Evolutionary conservation across 2,888 invertebrate species (phyloP), one percentile per base, ranked within the genome.

Genomic region (Rhimphoctona megacephalus): DNA sequence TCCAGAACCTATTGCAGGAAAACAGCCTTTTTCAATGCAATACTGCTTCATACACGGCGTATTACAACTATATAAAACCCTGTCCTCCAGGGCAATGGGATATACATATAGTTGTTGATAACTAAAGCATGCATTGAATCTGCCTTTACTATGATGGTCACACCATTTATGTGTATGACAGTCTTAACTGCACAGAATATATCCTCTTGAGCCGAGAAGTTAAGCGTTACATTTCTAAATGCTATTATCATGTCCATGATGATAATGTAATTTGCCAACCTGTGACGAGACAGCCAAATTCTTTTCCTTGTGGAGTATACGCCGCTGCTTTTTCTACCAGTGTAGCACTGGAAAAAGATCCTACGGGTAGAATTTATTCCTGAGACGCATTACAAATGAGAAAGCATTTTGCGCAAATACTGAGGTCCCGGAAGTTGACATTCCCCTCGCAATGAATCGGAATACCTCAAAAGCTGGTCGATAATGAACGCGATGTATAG

Each of bases 41-140:
- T 57, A 80, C 76, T 17, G 74, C 70, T 1, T 30, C 46, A 3
- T 86, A 77, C 66, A 79, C 61, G 9, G n/a, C 25, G 8, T 66
- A 67, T 39, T 30, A 33, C 8, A 52, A 46, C 17, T 39, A 52
- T 19, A 80, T 80, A 14, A 57, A 72, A 57, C 80, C 83, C 11
- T 85, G 77, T 46, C 43, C 8, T 14, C 11, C 14, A 14, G 54
- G n/a, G 6, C 14, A 76, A 25, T 36, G 30, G 8, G 85, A 86
- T 69, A 19, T 87, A 19, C 86, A 85, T 76, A 83, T 88, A 25
- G 57, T 88, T 19, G 85, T 81, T 25, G 86, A 85, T 1, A 79
- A 72, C 70, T 22, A 43, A 14, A 78, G 36, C 22, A 30, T 36
- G 9, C 70, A 70, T 46, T 70, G 69, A 25, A 22, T 39, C 4